Evolutionary conservation across 2,113 vertebrate species (phyloP), one percentile per base, ranked within the genome.

Genomic region (Hippocampus zosterae): DNA sequence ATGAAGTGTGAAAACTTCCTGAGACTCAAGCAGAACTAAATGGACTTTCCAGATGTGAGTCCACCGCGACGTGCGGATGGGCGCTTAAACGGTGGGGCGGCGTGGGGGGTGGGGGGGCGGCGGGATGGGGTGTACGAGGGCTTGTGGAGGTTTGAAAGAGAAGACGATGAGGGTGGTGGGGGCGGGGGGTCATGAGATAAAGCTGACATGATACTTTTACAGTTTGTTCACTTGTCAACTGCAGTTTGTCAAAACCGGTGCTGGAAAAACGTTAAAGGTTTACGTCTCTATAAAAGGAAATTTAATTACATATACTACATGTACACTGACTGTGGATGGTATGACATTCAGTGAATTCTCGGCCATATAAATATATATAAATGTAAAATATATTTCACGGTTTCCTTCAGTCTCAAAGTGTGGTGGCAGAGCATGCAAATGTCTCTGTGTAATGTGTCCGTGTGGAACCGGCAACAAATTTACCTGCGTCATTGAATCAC

Each of bases 1-100:
- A 90, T 96, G 94, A 94, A 94, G 94, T 95, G 94, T 95, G 94
- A 95, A 95, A 94, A 94, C 94, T 95, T 96, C 95, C 95, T 91
- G 93, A 92, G 89, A 84, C 41, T 71, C 71, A 83, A 81, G 85
- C 80, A 18, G 81, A 84, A 87, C 83, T 88, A 93, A 93, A 95
- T 89, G 91, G 91, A 71, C 85, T 94, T 94, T 94, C 93, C 94
- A 96, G 94, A 96, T 95, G 95, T 94, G 87, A 42, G 56, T 68
- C 70, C 33, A 65, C 33, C 33, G 70, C 70, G 74, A 78, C 9
- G 70, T 67, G 80, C 80, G 75, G 75, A 79, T 66, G 81, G 78
- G 73, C 16, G 52, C 84, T 70, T 75, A 42, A 44, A 76, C 59
- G 27, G 60, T 10, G 71, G 60, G 70, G 46, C 65, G 23, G 25